Evolutionary conservation across 2,888 invertebrate genomes (phyloP).

Genomic region (Clitarchus hookeri): DNA sequence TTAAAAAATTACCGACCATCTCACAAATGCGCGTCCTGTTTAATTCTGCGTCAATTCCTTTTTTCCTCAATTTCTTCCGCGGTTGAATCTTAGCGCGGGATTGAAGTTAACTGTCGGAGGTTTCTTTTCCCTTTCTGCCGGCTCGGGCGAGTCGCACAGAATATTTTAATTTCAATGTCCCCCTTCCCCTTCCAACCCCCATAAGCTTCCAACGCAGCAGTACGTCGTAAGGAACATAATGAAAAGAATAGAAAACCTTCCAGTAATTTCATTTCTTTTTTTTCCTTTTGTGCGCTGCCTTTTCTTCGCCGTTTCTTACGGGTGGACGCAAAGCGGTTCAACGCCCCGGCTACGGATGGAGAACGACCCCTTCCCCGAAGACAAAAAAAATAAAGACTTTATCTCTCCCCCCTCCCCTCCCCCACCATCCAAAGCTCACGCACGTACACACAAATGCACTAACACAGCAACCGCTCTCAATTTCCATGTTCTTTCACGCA

Average conservation of each 20-base stretch:
- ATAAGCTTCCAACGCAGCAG: background rate
- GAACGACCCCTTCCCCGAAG: background rate
- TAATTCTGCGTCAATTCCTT: background rate
- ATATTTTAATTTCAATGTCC: background rate
- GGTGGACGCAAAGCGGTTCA: background rate
- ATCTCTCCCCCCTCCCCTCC: background rate
- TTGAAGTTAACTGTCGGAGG: background rate
- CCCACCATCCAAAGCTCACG: no score
- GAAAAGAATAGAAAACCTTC: constrained; percentile 7
- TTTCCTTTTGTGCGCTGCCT: background rate
- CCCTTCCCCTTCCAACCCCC: background rate
- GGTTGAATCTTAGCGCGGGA: background rate
- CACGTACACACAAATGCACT: no score
- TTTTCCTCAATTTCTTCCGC: background rate
- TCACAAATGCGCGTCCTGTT: background rate
- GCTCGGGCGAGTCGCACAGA: background rate
- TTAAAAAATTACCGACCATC: background rate
- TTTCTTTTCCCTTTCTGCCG: background rate
- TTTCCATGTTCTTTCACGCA: constrained; percentile 9
- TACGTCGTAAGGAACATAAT: background rate
- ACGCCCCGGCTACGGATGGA: background rate
- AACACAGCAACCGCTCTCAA: background rate
- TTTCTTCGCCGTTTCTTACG: background rate
- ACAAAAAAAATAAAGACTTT: background rate
- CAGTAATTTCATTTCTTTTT: constrained; percentile 3